Base-by-base conservation (phyloP, 2,888 invertebrate species). In the Orchesellides sinensis region DNA sequence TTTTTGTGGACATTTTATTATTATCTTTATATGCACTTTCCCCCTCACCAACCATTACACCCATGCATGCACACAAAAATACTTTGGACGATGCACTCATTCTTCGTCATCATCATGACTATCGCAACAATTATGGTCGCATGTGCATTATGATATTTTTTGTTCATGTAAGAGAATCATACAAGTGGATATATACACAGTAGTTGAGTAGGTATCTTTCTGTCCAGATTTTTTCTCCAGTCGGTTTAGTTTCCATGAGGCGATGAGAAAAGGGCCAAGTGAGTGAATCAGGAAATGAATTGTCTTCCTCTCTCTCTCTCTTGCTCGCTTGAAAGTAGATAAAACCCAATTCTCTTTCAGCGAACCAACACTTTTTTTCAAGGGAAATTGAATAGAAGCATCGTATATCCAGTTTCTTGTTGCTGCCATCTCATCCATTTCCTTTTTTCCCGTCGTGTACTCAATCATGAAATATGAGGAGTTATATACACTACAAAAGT, bases 231-330 rank as follows among this genome's bases (percentile, higher is more conserved):
- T 65, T 35, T 19, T 32, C 40, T 35, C 4, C 35, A 8, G 32
- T 63, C 35, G 17, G 12, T 21, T 6, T 10, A 2, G 56, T 56
- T 35, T 21, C 10, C n/a, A 40, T 40, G 10, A 2, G 10, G n/a
- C 40, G 2, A n/a, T 40, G n/a, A 8, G n/a, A 6, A 32, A 10
- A 32, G 5, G 32, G 32, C 6, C 10, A 32, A 59, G 69, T 69
- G 69, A 70, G 63, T 61, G 70, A 78, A 78, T 78, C 78, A 78
- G 78, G 78, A 78, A 78, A 78, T 78, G 69, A 69, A 78, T 78
- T 78, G 78, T 78, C 78, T 78, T 70, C 69, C n/a, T n/a, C n/a
- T n/a, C n/a, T n/a, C n/a, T n/a, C n/a, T n/a, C n/a, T n/a, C n/a
- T n/a, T n/a, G n/a, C n/a, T n/a, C n/a, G n/a, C n/a, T 77, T 12